Percentiles rank a stretch among this genome's conserved stretches.
Conservation (phyloP, 2,888 invertebrate genomes). For the Drosophila macrospina region DNA sequence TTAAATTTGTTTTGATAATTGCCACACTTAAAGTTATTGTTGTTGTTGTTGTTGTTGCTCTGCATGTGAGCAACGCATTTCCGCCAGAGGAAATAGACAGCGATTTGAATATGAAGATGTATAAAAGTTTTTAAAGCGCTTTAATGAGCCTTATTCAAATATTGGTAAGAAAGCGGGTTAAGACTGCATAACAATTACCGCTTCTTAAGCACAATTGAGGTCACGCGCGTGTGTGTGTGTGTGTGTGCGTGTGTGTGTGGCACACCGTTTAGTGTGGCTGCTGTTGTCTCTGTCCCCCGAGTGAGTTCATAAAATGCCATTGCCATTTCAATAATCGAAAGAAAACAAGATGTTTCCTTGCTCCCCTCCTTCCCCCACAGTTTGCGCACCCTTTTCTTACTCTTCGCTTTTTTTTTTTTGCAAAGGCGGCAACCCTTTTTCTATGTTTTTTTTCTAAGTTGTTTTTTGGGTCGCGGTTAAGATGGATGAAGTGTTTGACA, state of each 20-base stretch:
- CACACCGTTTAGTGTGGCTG: constrained; percentile 39
- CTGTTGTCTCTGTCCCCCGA: constrained; percentile 39
- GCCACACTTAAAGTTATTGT: constrained; percentile 55
- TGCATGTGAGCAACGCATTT: constrained; percentile 77
- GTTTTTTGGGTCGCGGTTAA: constrained; percentile 56
- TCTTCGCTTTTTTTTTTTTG: constrained; percentile 3
- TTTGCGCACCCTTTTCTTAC: constrained; percentile 59
- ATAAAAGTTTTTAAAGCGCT: constrained; percentile 3
- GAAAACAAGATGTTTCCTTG: constrained; percentile 80
- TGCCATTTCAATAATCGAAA: constrained; percentile 79
- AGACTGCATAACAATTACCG: constrained; percentile 11
- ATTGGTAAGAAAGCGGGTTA: background rate
- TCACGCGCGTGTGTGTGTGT: constrained; percentile 43
- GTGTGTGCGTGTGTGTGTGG: background rate
- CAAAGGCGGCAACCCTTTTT: constrained; percentile 40
- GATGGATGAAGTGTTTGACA: constrained; percentile 83
- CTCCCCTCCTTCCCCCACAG: constrained; percentile 44
- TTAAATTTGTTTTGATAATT: constrained; percentile 74
- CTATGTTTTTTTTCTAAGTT: background rate
- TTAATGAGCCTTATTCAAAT: constrained; percentile 71
- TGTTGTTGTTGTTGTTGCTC: constrained; percentile 47
- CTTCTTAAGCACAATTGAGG: constrained; percentile 69
- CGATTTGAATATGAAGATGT: constrained; percentile 79
- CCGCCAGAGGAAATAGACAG: constrained; percentile 70
- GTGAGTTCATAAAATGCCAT: constrained; percentile 64